Percentiles rank a stretch among this genome's conserved stretches.
Conservation (phyloP, 1,140 invertebrate species). For the Hyles vespertilio region DNA sequence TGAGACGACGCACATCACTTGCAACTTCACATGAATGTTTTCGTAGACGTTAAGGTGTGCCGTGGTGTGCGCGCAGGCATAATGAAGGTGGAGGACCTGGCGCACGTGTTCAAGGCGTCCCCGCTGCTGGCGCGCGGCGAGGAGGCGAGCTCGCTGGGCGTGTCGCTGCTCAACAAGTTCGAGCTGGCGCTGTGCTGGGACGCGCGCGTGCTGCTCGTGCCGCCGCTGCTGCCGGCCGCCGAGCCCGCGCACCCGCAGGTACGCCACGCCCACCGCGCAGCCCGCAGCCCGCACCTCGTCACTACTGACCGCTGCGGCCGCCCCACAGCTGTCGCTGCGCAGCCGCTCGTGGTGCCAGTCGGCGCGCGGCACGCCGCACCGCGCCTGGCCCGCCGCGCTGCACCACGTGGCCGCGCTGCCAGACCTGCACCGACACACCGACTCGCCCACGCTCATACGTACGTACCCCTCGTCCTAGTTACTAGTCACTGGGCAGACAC, state of each 20-base stretch:
- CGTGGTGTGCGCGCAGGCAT: slow-evolving; percentile 75
- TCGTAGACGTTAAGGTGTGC: background rate
- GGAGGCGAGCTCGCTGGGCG: slow-evolving; percentile 89
- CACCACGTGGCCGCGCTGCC: slow-evolving; percentile 17
- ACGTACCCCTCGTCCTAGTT: slow-evolving; percentile 19
- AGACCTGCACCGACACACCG: slow-evolving; percentile 16
- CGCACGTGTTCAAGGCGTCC: slow-evolving; percentile 93
- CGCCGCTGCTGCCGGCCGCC: slow-evolving; percentile 84
- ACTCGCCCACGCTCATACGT: slow-evolving; percentile 44
- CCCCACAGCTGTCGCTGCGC: slow-evolving; percentile 33
- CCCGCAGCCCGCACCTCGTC: too few relatives aligned
- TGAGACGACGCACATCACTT: slow-evolving; percentile 16
- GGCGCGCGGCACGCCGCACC: slow-evolving; percentile 34
- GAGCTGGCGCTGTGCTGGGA: slow-evolving; percentile 99
- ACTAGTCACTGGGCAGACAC: too few relatives aligned
- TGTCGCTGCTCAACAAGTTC: slow-evolving; percentile 96
- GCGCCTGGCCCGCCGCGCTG: slow-evolving; percentile 23
- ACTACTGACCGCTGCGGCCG: background rate
- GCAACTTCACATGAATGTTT: background rate
- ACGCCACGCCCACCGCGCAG: too few relatives aligned
- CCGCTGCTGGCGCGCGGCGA: slow-evolving; percentile 88
- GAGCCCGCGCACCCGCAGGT: slow-evolving; percentile 29
- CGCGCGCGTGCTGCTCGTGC: slow-evolving; percentile 91
- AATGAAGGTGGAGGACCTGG: slow-evolving; percentile 96
- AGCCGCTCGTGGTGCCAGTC: slow-evolving; percentile 34